Percentiles rank a stretch among this genome's conserved stretches.
phyloP scores from a whole-genome alignment of 35 echinoderm and acorn worm genomes.

The Hemicentrotus pulcherrimus region DNA sequence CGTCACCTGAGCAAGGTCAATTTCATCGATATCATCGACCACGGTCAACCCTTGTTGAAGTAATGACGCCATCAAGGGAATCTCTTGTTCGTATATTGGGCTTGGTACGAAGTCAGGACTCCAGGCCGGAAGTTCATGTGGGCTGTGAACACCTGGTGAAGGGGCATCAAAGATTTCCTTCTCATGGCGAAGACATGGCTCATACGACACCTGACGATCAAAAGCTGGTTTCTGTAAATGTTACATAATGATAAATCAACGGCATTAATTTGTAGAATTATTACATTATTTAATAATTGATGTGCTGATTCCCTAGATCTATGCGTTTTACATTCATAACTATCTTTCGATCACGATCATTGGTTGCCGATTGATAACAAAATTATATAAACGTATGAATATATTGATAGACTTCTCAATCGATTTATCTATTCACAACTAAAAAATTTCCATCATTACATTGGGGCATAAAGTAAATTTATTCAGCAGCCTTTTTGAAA shows the following conservation, averaged over 20 bases:
- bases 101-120: neutral
- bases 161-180: constrained; percentile 15
- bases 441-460: too few species aligned
- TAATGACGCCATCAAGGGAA: neutral
- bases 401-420: neutral
- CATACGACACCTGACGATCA: constrained; percentile 31
- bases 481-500: too few species aligned
- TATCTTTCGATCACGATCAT: neutral
- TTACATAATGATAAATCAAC: neutral
- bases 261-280: neutral
- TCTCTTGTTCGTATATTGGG: neutral
- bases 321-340: neutral
- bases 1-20: neutral
- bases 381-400: neutral
- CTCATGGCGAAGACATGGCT: constrained; percentile 23
- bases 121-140: neutral
- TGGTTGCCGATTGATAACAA: neutral
- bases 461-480: too few species aligned
- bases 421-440: neutral
- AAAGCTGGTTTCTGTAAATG: constrained; percentile 34
- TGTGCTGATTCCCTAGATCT: neutral
- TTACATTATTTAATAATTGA: neutral
- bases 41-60: neutral
- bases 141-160: neutral
- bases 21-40: constrained; percentile 25